Base-by-base conservation (phyloP, 2,888 invertebrate genomes). In the Torymus texanus region DNA sequence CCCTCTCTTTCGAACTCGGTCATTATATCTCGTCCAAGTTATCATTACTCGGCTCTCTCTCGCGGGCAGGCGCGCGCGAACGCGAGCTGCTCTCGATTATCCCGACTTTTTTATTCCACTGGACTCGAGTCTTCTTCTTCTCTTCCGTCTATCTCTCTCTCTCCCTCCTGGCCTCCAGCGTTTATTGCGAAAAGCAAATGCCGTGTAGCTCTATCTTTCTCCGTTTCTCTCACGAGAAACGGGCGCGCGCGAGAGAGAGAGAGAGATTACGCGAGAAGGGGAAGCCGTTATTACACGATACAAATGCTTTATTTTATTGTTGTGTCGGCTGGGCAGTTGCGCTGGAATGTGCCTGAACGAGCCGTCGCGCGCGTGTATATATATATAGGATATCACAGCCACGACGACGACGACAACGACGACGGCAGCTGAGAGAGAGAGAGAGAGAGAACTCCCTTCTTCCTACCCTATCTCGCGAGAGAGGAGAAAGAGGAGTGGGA, bases 241-340 rank as follows among this genome's bases (percentile, higher is more conserved):
- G 29, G 53, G 50, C 24, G 3, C 55, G 16, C 62, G 73, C 41
- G 56, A 53, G 73, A 21, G 62, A 61, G 66, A 58, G n/a, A n/a
- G n/a, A n/a, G n/a, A n/a, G 21, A 2, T 21, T 21, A 75, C 29
- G 80, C 75, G 82, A 77, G 82, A 72, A 72, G 74, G 81, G 83
- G 77, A 82, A 83, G 84, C 84, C 85, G 85, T 87, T 86, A 87
- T 87, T 87, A 87, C 88, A 84, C 87, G 87, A 88, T 88, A 87
- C 87, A 87, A 88, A 88, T 88, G 86, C 85, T 87, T 88, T 86
- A 88, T 87, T 88, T 88, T 86, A 88, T 87, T 87, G 87, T 87
- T 87, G 85, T 41, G 41, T 41, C 8, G 41, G 41, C 82, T 82
- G 85, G 84, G 78, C 71, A 78, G 78, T 78, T 78, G 73, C 73